Percentiles rank a stretch among this genome's conserved stretches.
These are phyloP conservation scores for Cercocebus atys DNA, from an alignment of 2,113 vertebrate species.

Conservation along the genomic window DNA sequence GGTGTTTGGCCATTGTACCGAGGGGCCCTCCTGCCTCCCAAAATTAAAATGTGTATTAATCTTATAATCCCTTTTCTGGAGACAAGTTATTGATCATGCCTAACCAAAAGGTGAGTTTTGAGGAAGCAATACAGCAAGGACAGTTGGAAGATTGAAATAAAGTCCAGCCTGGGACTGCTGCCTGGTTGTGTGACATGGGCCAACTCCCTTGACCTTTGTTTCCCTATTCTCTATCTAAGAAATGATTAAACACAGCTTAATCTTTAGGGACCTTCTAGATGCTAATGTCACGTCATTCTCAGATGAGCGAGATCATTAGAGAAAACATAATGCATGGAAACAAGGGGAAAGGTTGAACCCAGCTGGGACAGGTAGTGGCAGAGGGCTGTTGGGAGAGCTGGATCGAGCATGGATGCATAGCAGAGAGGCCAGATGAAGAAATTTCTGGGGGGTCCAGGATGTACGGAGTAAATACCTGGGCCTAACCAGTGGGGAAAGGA, in stretches of 20 bases:
- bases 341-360: neutral
- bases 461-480: neutral
- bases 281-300: neutral
- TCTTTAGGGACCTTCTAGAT: neutral
- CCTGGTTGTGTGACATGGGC: neutral
- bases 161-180: neutral
- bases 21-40: neutral
- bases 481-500: neutral
- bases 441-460: neutral
- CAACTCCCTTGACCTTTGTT: neutral
- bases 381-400: neutral
- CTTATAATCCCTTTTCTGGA: neutral
- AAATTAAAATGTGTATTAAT: neutral
- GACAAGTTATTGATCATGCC: neutral
- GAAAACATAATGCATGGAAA: neutral
- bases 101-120: neutral
- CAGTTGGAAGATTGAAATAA: too few relatives aligned
- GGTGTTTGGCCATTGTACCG: neutral
- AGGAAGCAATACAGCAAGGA: neutral
- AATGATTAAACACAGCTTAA: too few relatives aligned
- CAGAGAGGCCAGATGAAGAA: neutral
- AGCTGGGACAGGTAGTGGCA: neutral
- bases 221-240: neutral
- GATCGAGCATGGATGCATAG: accelerated
- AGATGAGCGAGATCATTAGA: neutral